Percentiles rank a stretch among this genome's conserved stretches.
Evolutionary conservation across 1,140 invertebrate genomes (phyloP).

Genomic region (Drosophila nannoptera): DNA sequence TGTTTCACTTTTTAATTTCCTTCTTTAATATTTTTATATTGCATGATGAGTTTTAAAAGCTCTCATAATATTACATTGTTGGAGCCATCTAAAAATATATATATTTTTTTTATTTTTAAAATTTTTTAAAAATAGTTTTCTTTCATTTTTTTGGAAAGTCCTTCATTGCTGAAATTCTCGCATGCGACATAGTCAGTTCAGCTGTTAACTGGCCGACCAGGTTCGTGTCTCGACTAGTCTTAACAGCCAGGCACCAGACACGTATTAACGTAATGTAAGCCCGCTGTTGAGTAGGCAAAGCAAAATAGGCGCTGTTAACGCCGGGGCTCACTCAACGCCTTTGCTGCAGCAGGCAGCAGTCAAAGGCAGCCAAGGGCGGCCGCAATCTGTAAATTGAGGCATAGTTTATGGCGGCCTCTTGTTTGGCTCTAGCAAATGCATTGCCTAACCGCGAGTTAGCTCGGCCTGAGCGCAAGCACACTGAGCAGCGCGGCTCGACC

Average conservation of each 20-base stretch:
- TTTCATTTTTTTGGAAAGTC: no score
- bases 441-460: background rate
- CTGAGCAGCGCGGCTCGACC: constrained; percentile 21
- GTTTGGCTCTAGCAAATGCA: constrained; percentile 20
- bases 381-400: background rate
- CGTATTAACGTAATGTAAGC: background rate
- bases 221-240: constrained; percentile 48
- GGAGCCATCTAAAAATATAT: no score
- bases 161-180: constrained; percentile 14
- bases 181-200: constrained; percentile 35
- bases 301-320: constrained; percentile 4
- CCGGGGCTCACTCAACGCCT: background rate
- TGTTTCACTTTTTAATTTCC: no score
- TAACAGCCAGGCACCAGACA: constrained; percentile 13
- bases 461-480: constrained; percentile 5
- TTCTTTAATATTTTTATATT: no score
- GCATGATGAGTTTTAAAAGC: no score
- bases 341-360: background rate
- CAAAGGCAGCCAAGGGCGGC: background rate
- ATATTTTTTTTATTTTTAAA: no score
- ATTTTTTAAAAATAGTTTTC: no score
- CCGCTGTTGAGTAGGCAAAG: background rate
- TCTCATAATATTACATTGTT: no score
- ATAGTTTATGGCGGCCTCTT: background rate
- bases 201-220: background rate